Base-by-base conservation (phyloP, 2,797 vertebrate species). In the Coregonus ussuriensis region DNA sequence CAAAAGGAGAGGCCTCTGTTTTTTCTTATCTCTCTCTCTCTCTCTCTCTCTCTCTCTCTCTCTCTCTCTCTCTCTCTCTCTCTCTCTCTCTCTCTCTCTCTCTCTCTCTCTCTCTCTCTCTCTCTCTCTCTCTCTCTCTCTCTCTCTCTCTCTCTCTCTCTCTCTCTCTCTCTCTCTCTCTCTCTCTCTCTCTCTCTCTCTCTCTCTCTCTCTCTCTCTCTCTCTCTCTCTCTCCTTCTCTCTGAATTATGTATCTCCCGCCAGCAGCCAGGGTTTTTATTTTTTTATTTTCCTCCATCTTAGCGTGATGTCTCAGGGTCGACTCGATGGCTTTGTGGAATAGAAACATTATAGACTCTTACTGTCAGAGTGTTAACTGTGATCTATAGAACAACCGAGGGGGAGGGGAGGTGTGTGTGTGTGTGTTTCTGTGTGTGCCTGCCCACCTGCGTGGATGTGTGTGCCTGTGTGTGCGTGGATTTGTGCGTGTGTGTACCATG, bases 281-380 rank as follows among this genome's bases (percentile, higher is more conserved):
- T 93, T 93, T 93, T 92, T 29, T 29, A n/a, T 16, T 29, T 31
- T 18, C 94, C 92, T 93, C 94, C 90, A 91, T 94, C 93, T 92
- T 93, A 13, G 9, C 41, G 9, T 93, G 94, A 93, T 95, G 94
- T 95, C 94, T 94, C 79, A 81, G 95, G 95, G 95, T 96, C 95
- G 95, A 93, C 93, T 94, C 94, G 41, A 47, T 47, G 9, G 92
- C 94, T 95, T 90, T 94, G 94, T 94, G 94, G 93, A 96, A 95
- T 92, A 95, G 94, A 95, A 96, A 94, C 95, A 95, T 96, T 95
- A 95, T 93, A 94, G 95, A 95, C 94, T 95, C 92, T 94, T 93
- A 94, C 93, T 94, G 93, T 93, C 93, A 94, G 93, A 92, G 92
- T 93, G 92, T 94, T 95, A 94, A 94, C 94, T 93, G 93, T 95